These are phyloP conservation scores for Python bivittatus DNA, from an alignment of 2,113 vertebrate genomes.

Conservation along the genomic window DNA sequence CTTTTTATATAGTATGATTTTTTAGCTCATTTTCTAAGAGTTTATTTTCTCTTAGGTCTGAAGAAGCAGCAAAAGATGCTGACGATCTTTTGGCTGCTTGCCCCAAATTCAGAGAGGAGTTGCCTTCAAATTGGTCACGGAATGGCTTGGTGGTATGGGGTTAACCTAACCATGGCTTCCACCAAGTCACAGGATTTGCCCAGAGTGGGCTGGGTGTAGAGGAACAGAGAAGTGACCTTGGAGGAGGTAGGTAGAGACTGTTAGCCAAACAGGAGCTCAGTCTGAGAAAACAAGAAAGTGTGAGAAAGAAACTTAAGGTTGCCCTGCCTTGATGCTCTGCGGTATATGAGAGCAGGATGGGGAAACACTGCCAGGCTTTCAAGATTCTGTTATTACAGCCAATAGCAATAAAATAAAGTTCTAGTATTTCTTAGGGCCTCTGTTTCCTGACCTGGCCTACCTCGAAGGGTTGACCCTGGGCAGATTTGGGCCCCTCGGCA, in stretches of 20 bases:
- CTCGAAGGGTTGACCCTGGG: neutral
- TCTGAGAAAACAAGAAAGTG: neutral
- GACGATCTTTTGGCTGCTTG: slow-evolving; percentile 4
- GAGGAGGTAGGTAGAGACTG: neutral
- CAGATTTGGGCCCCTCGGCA: neutral
- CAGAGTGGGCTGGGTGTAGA: neutral
- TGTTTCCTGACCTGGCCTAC: neutral
- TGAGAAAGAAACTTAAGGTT: neutral
- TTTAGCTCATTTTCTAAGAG: no score
- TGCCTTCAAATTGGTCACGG: neutral
- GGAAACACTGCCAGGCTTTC: no score
- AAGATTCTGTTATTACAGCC: neutral
- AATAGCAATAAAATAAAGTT: neutral
- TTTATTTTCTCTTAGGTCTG: neutral
- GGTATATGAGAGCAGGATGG: neutral
- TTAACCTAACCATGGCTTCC: neutral
- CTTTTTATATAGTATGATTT: no score
- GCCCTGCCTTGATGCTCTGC: neutral
- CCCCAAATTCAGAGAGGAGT: slow-evolving; percentile 12
- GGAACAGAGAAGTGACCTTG: neutral
- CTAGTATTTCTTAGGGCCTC: neutral
- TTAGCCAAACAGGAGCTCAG: no score
- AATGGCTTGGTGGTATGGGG: neutral
- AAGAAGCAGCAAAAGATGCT: neutral
- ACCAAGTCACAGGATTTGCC: neutral